A percentile compares a stretch with the other conserved stretches of the same genome.
Evolutionary conservation across 2,888 invertebrate species (phyloP).

Genomic region (Hipparchia sbordonii): DNA sequence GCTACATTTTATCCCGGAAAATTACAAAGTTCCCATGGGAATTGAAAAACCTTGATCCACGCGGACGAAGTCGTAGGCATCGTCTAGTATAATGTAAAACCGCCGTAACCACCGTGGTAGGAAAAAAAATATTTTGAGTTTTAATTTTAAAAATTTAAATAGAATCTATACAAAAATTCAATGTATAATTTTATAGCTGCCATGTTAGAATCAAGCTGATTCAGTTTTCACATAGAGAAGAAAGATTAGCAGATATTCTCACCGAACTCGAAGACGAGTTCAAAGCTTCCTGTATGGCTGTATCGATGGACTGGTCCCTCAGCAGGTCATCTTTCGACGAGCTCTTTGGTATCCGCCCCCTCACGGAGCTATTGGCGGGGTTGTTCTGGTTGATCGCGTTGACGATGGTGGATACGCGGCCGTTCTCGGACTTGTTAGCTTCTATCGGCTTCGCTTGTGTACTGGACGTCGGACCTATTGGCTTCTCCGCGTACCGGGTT

Average conservation of each 20-base stretch:
- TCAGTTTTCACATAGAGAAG: no score
- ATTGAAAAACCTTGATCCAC: no score
- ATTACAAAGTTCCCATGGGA: no score
- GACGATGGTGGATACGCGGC: slow-evolving; percentile 74
- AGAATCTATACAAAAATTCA: no score
- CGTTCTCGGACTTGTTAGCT: slow-evolving; percentile 60
- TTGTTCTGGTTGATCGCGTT: slow-evolving; percentile 69
- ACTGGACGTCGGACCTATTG: slow-evolving; percentile 58
- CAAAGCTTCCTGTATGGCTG: slow-evolving; percentile 67
- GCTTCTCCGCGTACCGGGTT: slow-evolving; percentile 70
- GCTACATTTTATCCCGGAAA: no score
- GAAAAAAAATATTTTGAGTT: no score
- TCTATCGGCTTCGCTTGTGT: slow-evolving; percentile 48
- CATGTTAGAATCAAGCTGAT: no score
- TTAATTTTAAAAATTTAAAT: no score
- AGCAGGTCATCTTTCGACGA: slow-evolving; percentile 75
- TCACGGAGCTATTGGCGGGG: slow-evolving; percentile 55
- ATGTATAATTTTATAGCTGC: no score
- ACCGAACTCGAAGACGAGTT: slow-evolving; percentile 77
- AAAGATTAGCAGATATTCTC: slow-evolving; percentile 44
- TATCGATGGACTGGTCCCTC: slow-evolving; percentile 64
- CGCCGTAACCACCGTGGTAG: no score
- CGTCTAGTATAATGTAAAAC: no score
- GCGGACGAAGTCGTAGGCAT: no score
- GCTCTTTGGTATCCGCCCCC: slow-evolving; percentile 72